Base-by-base conservation (phyloP, 2,113 vertebrate genomes). In the Oplegnathus fasciatus region DNA sequence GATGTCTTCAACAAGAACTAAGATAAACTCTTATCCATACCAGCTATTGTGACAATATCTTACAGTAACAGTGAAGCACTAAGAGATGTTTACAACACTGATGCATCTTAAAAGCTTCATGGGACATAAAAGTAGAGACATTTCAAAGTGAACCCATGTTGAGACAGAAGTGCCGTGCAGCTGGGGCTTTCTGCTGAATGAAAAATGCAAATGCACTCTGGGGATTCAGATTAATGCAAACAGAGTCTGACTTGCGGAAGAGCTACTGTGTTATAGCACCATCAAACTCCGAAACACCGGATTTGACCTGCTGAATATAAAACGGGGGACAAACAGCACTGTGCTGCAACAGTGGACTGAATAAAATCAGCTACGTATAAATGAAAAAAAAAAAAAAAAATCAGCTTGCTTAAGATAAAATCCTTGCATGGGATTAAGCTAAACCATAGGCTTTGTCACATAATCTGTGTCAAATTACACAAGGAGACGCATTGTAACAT, bases 401-500 rank as follows among this genome's bases (percentile, higher is more conserved):
- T 83, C 80, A 78, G 85, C 70, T 79, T 78, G 78, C 86, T 88
- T 88, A 62, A 50, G 14, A 30, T 83, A 82, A 84, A 92, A 93
- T 86, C 90, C 83, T 79, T 67, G 46, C 82, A 26, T 66, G 76
- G 89, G 94, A 94, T 94, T 93, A 89, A 82, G n/a, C 17, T 91
- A 92, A 93, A 91, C 61, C 87, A 85, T 69, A 71, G 78, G 75
- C 61, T 92, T 90, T 86, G 67, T 88, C 68, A 80, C 72, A 78
- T 93, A 95, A 94, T 94, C 92, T 87, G 75, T 72, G 82, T 77
- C 57, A 80, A 84, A 88, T 84, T 89, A 66, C 76, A 86, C 32
- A 65, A 83, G 78, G 65, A 84, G 34, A 88, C 55, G 58, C 68
- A 67, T 74, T 48, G 20, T 32, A 80, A 61, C 81, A 88, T 87